A percentile compares a stretch with the other conserved stretches of the same genome.
Conservation (phyloP, 1,140 invertebrate genomes). For the Bombus balteatus region DNA sequence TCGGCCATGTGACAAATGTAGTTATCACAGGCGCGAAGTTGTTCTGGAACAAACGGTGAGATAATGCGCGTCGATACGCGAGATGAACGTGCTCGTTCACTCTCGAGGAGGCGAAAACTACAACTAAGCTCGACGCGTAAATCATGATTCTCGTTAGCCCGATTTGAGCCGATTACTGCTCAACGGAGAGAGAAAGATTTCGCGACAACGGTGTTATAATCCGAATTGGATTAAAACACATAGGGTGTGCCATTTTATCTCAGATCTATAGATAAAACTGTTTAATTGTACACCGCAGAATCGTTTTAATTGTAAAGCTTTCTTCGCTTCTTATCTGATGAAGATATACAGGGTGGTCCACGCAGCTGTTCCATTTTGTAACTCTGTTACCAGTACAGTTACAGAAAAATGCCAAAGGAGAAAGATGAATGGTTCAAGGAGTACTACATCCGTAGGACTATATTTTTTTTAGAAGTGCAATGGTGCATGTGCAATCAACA, state of each 20-base stretch:
- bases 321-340: neutral
- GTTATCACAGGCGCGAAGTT: constrained; percentile 17
- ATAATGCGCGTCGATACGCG: constrained; percentile 50
- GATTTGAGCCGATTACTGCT: constrained; percentile 69
- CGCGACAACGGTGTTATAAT: constrained; percentile 64
- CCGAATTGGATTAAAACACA: constrained; percentile 45
- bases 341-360: neutral
- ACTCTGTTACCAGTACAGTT: too few relatives aligned
- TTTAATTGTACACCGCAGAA: neutral
- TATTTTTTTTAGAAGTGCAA: too few relatives aligned
- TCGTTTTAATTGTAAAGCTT: neutral
- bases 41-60: neutral
- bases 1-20: neutral
- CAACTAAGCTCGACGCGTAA: constrained; percentile 64
- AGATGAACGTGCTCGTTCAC: constrained; percentile 6
- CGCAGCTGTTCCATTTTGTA: neutral
- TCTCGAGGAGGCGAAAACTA: constrained; percentile 57
- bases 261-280: neutral
- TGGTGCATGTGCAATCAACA: too few relatives aligned
- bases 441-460: too few relatives aligned
- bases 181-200: constrained; percentile 64
- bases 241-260: neutral
- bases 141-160: constrained; percentile 74
- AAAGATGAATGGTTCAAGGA: too few relatives aligned
- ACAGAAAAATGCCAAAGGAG: too few relatives aligned